Conservation (phyloP, 2,797 vertebrate species). For the Rhyacichthys aspro region DNA sequence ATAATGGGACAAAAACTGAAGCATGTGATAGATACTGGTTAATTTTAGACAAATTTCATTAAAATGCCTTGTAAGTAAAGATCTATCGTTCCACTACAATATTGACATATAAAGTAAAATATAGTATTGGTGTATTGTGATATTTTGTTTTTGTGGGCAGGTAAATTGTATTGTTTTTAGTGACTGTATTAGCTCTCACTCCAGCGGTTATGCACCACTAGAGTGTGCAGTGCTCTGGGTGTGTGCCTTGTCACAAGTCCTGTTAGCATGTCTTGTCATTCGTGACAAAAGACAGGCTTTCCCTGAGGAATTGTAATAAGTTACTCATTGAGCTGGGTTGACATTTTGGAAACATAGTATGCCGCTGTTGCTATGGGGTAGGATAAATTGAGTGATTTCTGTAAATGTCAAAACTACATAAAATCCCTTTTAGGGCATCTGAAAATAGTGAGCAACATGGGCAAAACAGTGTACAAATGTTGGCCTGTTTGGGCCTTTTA, state of each 20-base stretch:
- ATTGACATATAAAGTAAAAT: too few species aligned
- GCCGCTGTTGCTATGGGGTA: background rate
- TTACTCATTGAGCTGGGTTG: background rate
- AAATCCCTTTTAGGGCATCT: constrained; percentile 9
- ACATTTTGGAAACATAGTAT: constrained; percentile 5
- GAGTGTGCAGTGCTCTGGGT: background rate
- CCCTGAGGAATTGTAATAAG: background rate
- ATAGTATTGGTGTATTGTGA: too few species aligned
- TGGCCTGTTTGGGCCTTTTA: background rate
- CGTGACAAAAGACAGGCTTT: background rate
- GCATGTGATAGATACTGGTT: too few species aligned
- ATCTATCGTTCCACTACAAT: too few species aligned
- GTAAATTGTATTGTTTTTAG: too few species aligned
- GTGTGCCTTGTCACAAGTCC: background rate
- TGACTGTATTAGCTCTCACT: too few species aligned
- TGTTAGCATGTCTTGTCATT: background rate
- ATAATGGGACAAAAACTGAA: too few species aligned
- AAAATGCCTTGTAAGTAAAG: too few species aligned
- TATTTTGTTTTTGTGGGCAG: too few species aligned
- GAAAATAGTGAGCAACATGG: constrained; percentile 6
- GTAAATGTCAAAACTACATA: constrained; percentile 9
- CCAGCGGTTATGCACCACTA: background rate
- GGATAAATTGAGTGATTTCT: constrained; percentile 6
- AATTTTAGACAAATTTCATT: too few species aligned
- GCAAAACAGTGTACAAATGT: constrained; percentile 9